Conservation (phyloP, 2,797 vertebrate species). For the Rhinophrynus dorsalis region DNA sequence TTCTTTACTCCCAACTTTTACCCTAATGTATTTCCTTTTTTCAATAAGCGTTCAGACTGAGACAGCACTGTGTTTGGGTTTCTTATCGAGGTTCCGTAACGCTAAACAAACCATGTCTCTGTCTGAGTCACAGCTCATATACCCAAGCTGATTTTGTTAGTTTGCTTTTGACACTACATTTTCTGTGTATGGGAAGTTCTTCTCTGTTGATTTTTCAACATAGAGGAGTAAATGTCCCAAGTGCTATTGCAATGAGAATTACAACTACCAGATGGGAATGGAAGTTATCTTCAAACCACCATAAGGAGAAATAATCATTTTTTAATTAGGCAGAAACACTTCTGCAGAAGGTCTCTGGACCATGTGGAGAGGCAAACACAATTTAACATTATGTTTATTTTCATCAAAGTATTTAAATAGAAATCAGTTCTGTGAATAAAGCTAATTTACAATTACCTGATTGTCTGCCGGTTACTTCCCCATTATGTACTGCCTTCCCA, state of each 20-base stretch:
- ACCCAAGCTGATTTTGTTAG: too few relatives aligned
- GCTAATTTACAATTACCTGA: constrained; percentile 47
- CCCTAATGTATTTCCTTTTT: too few relatives aligned
- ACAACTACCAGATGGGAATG: constrained; percentile 29
- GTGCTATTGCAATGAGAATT: constrained; percentile 35
- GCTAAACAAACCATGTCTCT: too few relatives aligned
- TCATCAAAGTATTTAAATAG: constrained; percentile 47
- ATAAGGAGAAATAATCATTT: constrained; percentile 48
- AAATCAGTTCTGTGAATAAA: constrained; percentile 41
- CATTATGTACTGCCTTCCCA: constrained; percentile 1
- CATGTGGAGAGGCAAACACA: constrained; percentile 48
- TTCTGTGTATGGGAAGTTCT: constrained; percentile 36
- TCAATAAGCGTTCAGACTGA: too few relatives aligned
- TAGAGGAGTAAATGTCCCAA: constrained; percentile 20
- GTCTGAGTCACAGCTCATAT: too few relatives aligned
- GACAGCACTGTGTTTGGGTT: too few relatives aligned
- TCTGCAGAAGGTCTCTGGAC: constrained; percentile 43
- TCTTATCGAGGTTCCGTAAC: too few relatives aligned
- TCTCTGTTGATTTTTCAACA: constrained; percentile 45
- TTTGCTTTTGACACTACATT: not conserved
- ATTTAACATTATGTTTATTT: constrained; percentile 51
- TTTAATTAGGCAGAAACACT: constrained; percentile 48
- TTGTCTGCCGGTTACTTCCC: constrained; percentile 27
- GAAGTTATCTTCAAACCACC: constrained; percentile 43
- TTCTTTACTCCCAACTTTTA: too few relatives aligned